phyloP scores from a whole-genome alignment of 2,888 invertebrate species.

The Didymodactylos carnosus region DNA sequence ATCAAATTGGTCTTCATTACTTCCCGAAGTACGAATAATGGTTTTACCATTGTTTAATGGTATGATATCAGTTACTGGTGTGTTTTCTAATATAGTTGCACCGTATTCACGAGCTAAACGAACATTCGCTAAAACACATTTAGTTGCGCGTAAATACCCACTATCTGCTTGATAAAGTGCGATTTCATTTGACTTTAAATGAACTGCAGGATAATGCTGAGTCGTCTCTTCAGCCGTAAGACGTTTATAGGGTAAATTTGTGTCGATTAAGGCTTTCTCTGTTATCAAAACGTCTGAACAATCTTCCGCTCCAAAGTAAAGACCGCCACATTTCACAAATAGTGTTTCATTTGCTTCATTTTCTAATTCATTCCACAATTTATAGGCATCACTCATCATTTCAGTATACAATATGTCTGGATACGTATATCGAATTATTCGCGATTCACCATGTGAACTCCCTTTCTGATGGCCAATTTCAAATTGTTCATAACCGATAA shows the following conservation, averaged over 20 bases:
- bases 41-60: not conserved
- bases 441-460: conserved; percentile 10
- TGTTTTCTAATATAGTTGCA: not conserved
- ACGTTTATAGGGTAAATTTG: not conserved
- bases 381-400: conserved; percentile 4
- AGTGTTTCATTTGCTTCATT: not conserved
- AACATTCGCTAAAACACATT: not conserved
- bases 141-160: not conserved
- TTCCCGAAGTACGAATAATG: not conserved
- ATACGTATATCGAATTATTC: conserved; percentile 4
- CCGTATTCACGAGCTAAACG: not conserved
- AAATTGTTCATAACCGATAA: conserved; percentile 12
- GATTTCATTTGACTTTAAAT: not conserved
- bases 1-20: not conserved
- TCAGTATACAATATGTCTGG: not conserved
- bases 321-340: not conserved
- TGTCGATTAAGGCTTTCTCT: not conserved
- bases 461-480: conserved; percentile 2
- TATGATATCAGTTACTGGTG: not conserved
- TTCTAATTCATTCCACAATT: not conserved
- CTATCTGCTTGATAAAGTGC: not conserved
- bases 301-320: not conserved
- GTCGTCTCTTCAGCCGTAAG: not conserved
- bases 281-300: not conserved
- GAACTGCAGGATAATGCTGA: not conserved